Conservation (phyloP, 2,113 vertebrate genomes). For the Gila orcuttii region DNA sequence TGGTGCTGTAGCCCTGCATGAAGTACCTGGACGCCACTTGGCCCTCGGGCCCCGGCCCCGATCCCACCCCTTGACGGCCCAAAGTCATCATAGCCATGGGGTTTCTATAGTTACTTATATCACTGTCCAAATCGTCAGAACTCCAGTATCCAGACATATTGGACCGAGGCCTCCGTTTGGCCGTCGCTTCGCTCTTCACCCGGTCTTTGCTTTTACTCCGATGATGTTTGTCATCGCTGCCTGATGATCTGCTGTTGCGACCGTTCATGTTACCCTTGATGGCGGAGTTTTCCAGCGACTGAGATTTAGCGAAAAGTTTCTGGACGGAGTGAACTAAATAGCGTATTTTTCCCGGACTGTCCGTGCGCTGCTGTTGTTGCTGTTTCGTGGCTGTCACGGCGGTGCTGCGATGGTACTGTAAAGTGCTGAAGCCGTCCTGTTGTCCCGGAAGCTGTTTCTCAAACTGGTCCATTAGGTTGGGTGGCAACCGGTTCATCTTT, state of each 20-base stretch:
- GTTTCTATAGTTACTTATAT: constrained; percentile 89
- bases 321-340: constrained; percentile 97
- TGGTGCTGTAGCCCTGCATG: constrained; percentile 95
- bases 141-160: constrained; percentile 99
- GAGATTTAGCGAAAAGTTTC: constrained; percentile 90
- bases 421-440: constrained; percentile 94
- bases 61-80: constrained; percentile 70
- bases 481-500: constrained; percentile 88
- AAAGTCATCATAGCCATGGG: constrained; percentile 92
- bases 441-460: constrained; percentile 94
- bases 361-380: constrained; percentile 92
- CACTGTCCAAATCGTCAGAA: constrained; percentile 92
- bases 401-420: constrained; percentile 90
- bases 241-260: constrained; percentile 69
- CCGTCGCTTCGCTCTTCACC: constrained; percentile 85
- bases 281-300: constrained; percentile 85
- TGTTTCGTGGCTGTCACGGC: constrained; percentile 73
- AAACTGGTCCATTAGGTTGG: constrained; percentile 94
- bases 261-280: constrained; percentile 88
- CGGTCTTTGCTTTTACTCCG: constrained; percentile 97
- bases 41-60: constrained; percentile 62
- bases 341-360: constrained; percentile 95
- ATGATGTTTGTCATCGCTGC: constrained; percentile 87
- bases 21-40: constrained; percentile 84
- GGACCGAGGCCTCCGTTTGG: constrained; percentile 89